Conservation (phyloP, 1,140 invertebrate species). For the Anagrus nilaparvatae region DNA sequence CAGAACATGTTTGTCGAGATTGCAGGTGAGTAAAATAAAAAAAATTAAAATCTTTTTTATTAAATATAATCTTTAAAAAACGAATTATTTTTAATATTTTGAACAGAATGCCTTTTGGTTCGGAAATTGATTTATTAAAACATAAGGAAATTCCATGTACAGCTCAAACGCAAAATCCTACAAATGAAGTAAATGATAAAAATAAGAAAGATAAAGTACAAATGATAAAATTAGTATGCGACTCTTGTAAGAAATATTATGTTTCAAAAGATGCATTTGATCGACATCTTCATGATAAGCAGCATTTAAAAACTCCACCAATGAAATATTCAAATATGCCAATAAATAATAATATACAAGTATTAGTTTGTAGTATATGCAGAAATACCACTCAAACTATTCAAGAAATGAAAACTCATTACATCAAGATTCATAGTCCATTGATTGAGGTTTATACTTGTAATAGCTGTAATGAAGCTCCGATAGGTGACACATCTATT, state of each 20-base stretch:
- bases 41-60: background rate
- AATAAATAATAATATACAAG: constrained; percentile 4
- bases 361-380: constrained; percentile 25
- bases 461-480: constrained; percentile 6
- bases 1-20: constrained; percentile 29
- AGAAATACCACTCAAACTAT: constrained; percentile 7
- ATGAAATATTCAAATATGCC: constrained; percentile 16
- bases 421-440: constrained; percentile 18
- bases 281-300: constrained; percentile 14
- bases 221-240: constrained; percentile 11
- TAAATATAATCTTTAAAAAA: background rate
- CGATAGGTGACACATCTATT: constrained; percentile 7
- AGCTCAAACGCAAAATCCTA: background rate
- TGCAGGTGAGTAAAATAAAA: too few relatives aligned
- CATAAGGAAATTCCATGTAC: constrained; percentile 18
- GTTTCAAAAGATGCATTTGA: constrained; percentile 18
- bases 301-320: constrained; percentile 13
- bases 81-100: background rate
- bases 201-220: constrained; percentile 5
- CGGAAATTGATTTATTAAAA: constrained; percentile 15
- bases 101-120: constrained; percentile 21
- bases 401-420: constrained; percentile 23
- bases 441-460: constrained; percentile 18
- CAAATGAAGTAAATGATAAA: background rate
- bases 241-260: constrained; percentile 19